These are phyloP conservation scores for Drosophila nannoptera DNA, from an alignment of 1,140 invertebrate genomes.

Conservation along the genomic window DNA sequence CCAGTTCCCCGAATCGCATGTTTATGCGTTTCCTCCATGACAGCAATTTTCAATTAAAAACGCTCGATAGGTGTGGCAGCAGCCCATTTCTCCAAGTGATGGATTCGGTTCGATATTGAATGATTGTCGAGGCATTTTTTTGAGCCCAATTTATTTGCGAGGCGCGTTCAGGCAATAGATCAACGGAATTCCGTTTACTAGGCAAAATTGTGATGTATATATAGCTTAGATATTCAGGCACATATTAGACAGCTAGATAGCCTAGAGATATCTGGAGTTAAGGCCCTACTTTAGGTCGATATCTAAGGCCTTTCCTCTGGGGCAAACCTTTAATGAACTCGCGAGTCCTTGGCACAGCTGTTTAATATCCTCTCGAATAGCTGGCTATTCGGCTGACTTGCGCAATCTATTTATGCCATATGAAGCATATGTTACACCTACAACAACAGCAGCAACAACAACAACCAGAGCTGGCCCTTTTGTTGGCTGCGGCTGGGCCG, in stretches of 20 bases:
- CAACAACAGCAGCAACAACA: conserved; percentile 48
- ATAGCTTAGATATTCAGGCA: too few species aligned
- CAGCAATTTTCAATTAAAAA: conserved; percentile 72
- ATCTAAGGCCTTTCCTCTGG: too few species aligned
- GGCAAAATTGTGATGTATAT: too few species aligned
- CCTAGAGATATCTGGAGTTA: too few species aligned
- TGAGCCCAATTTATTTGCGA: not conserved
- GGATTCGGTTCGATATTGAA: too few species aligned
- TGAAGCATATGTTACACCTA: conserved; percentile 58
- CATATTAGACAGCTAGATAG: too few species aligned
- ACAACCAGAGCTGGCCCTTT: conserved; percentile 50
- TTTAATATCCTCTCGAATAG: conserved; percentile 22
- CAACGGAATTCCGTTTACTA: too few species aligned
- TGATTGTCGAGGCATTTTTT: not conserved
- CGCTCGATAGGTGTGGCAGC: conserved; percentile 47
- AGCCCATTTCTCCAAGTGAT: not conserved
- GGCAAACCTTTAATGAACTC: too few species aligned
- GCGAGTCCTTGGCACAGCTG: conserved; percentile 3
- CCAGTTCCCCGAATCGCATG: conserved; percentile 64
- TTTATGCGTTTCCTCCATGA: conserved; percentile 69
- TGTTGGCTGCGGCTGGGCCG: conserved; percentile 41
- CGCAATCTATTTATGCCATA: conserved; percentile 57
- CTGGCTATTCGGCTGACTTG: conserved; percentile 42
- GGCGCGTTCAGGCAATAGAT: too few species aligned
- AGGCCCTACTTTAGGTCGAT: too few species aligned